These are phyloP conservation scores for Gobio gobio DNA, from an alignment of 2,113 vertebrate genomes.

Conservation along the genomic window DNA sequence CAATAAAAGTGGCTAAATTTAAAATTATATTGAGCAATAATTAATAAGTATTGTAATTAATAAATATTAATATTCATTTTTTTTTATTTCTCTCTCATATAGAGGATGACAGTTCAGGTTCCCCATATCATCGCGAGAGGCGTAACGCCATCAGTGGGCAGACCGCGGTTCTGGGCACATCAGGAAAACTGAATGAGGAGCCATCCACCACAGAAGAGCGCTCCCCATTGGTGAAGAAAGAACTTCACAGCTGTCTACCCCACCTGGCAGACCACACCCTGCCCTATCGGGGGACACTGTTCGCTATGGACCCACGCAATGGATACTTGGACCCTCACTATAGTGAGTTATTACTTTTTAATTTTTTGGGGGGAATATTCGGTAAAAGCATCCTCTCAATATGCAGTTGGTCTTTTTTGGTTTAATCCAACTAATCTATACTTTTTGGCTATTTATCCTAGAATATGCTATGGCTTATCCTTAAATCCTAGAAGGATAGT, in stretches of 20 bases:
- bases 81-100: slow-evolving; percentile 47
- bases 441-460: background rate
- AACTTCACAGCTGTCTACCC: slow-evolving; percentile 89
- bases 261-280: slow-evolving; percentile 89
- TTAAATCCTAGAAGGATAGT: background rate
- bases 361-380: background rate
- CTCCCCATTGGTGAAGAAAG: slow-evolving; percentile 94
- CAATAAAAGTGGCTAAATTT: background rate
- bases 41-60: too few species aligned
- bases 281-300: slow-evolving; percentile 90
- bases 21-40: background rate
- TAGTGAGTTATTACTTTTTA: slow-evolving; percentile 80
- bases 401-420: background rate
- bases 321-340: slow-evolving; percentile 95
- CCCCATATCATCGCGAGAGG: slow-evolving; percentile 92
- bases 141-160: slow-evolving; percentile 91
- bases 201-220: slow-evolving; percentile 94
- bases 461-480: background rate
- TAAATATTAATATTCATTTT: background rate
- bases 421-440: background rate
- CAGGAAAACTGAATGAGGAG: slow-evolving; percentile 89
- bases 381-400: background rate
- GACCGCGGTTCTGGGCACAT: slow-evolving; percentile 75
- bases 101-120: slow-evolving; percentile 94
- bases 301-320: slow-evolving; percentile 93